A percentile compares a stretch with the other conserved stretches of the same genome.
Conservation (phyloP, 2,888 invertebrate genomes). For the Epirrhoe alternata region DNA sequence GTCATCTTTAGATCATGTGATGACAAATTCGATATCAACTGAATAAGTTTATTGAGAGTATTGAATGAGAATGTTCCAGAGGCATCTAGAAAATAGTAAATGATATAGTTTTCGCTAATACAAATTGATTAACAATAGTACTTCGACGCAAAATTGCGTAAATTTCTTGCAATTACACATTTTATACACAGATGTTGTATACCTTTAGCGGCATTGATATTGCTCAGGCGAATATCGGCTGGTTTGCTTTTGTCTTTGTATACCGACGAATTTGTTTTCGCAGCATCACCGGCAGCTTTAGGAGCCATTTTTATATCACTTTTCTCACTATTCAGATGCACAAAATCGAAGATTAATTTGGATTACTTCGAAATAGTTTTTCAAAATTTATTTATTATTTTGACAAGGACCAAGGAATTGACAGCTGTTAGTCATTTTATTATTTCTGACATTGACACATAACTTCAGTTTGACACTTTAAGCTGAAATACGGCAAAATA, state of each 20-base stretch:
- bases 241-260: constrained; percentile 98
- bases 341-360: constrained; percentile 46
- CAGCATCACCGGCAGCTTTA: constrained; percentile 79
- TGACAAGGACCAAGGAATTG: constrained; percentile 15
- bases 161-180: constrained; percentile 26
- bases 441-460: constrained; percentile 4
- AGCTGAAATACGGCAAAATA: neutral
- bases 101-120: constrained; percentile 12
- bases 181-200: constrained; percentile 61
- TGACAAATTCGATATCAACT: constrained; percentile 10
- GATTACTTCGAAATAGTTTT: constrained; percentile 40
- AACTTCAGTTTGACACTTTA: neutral
- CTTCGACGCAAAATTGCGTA: constrained; percentile 14
- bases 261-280: constrained; percentile 82
- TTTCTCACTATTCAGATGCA: constrained; percentile 20
- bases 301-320: constrained; percentile 68
- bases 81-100: neutral
- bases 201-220: constrained; percentile 99
- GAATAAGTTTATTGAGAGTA: constrained; percentile 11
- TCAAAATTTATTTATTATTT: constrained; percentile 15
- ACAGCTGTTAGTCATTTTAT: constrained; percentile 15
- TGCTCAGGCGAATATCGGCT: constrained; percentile 95
- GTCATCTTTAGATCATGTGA: constrained; percentile 34
- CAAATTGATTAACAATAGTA: neutral
- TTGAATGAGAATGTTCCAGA: constrained; percentile 26